Conservation (phyloP, 2,888 invertebrate species). For the Metallyticus violacea region DNA sequence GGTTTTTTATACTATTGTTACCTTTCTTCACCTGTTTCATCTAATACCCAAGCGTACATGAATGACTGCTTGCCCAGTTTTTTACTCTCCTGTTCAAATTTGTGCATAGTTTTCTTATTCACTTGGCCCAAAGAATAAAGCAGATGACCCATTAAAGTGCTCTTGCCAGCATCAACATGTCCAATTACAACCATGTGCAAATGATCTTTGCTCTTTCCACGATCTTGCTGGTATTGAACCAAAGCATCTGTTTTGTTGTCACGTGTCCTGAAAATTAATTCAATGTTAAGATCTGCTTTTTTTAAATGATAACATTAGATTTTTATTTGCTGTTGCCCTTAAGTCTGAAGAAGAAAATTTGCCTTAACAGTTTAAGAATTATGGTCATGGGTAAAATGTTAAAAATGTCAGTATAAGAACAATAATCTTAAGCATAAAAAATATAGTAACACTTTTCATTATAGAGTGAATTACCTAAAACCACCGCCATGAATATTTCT, state of each 20-base stretch:
- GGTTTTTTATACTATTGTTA: too few species aligned
- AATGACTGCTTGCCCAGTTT: constrained; percentile 98
- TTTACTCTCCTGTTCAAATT: constrained; percentile 95
- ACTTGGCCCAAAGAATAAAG: constrained; percentile 85
- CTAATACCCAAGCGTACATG: constrained; percentile 98
- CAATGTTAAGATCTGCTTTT: too few species aligned
- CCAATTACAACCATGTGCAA: constrained; percentile 91
- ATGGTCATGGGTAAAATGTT: too few species aligned
- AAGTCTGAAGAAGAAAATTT: too few species aligned
- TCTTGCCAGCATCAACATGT: constrained; percentile 97
- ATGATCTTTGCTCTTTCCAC: constrained; percentile 78
- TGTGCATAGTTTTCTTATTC: constrained; percentile 85
- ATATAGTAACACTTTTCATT: too few species aligned
- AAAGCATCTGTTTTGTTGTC: constrained; percentile 50
- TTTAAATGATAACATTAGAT: too few species aligned
- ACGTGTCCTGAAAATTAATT: constrained; percentile 19
- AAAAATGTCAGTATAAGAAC: too few species aligned
- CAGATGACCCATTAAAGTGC: constrained; percentile 94
- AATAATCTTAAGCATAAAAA: too few species aligned
- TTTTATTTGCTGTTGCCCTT: too few species aligned
- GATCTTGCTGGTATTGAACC: constrained; percentile 66
- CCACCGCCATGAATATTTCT: too few species aligned
- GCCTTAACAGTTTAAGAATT: too few species aligned
- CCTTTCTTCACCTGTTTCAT: constrained; percentile 97
- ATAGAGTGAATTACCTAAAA: too few species aligned